A percentile compares a stretch with the other conserved stretches of the same genome.
phyloP scores from a whole-genome alignment of 2,888 invertebrate species.

The Eristalis pertinax region DNA sequence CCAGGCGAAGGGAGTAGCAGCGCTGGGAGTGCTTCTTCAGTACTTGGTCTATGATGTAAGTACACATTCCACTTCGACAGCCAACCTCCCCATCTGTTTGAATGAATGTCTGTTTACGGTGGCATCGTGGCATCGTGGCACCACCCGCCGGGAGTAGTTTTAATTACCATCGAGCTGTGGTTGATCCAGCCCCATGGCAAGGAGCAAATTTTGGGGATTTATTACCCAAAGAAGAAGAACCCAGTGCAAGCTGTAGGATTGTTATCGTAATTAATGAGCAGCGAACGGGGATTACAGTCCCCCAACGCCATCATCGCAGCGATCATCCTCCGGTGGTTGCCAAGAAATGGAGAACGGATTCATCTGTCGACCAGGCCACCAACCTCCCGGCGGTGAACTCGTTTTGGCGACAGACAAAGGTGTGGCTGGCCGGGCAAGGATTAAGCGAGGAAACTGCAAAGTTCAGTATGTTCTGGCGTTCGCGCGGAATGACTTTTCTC shows the following conservation, averaged over 20 bases:
- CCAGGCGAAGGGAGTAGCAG: conserved; percentile 88
- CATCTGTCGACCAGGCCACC: background rate
- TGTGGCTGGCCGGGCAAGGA: conserved; percentile 31
- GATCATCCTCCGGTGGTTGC: conserved; percentile 32
- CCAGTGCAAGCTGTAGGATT: conserved; percentile 44
- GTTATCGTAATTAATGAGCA: conserved; percentile 69
- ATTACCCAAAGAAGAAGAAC: conserved; percentile 34
- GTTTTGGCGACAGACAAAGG: background rate
- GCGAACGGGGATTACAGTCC: conserved; percentile 29
- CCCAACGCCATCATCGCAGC: conserved; percentile 31
- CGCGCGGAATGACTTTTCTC: conserved; percentile 47
- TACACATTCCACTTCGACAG: conserved; percentile 68
- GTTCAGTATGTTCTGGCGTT: conserved; percentile 61
- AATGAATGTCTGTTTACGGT: background rate
- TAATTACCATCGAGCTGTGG: conserved; percentile 55
- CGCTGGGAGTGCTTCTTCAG: conserved; percentile 91
- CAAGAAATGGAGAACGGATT: conserved; percentile 26
- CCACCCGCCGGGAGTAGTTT: conserved; percentile 27
- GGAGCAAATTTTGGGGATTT: conserved; percentile 63
- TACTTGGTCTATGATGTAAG: conserved; percentile 90
- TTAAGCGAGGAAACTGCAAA: conserved; percentile 40
- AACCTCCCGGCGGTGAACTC: background rate
- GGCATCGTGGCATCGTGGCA: background rate
- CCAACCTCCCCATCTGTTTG: background rate
- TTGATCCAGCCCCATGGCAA: conserved; percentile 42